Percentiles rank a stretch among this genome's conserved stretches.
Conservation (phyloP, 2,888 invertebrate genomes). For the Leptothorax acervorum region DNA sequence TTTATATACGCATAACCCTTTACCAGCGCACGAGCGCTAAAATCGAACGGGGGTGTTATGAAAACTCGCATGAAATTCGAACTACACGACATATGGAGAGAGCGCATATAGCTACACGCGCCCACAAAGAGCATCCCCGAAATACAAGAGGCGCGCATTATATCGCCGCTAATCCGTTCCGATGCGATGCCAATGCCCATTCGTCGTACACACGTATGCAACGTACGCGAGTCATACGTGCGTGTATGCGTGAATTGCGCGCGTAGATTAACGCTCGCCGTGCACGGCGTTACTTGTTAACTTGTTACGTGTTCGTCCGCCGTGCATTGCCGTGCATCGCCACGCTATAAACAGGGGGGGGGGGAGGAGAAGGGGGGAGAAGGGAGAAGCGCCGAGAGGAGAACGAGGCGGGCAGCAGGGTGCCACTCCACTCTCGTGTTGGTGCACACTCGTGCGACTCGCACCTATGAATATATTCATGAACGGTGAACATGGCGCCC, state of each 20-base stretch:
- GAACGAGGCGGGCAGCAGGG: slow-evolving; percentile 9
- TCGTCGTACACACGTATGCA: neutral
- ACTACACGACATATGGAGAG: slow-evolving; percentile 7
- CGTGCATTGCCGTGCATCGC: slow-evolving; percentile 43
- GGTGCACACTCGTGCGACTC: slow-evolving; percentile 55
- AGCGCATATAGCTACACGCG: neutral
- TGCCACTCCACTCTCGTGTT: slow-evolving; percentile 32
- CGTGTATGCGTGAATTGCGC: slow-evolving; percentile 31
- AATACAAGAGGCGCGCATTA: slow-evolving; percentile 43
- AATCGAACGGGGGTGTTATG: slow-evolving; percentile 22
- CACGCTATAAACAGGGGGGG: slow-evolving; percentile 13
- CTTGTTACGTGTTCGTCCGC: slow-evolving; percentile 53
- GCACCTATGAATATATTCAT: slow-evolving; percentile 77
- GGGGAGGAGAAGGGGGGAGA: neutral
- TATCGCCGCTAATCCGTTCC: slow-evolving; percentile 37
- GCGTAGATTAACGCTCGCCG: slow-evolving; percentile 56
- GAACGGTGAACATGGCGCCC: slow-evolving; percentile 73
- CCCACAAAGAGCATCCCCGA: slow-evolving; percentile 4
- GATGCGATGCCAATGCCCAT: slow-evolving; percentile 11
- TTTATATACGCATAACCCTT: neutral
- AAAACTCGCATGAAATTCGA: slow-evolving; percentile 46
- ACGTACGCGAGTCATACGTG: neutral
- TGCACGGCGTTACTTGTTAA: slow-evolving; percentile 64
- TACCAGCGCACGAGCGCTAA: neutral
- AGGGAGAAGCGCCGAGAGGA: neutral